phyloP scores from a whole-genome alignment of 2,888 invertebrate genomes.

The Pherbina coryleti region DNA sequence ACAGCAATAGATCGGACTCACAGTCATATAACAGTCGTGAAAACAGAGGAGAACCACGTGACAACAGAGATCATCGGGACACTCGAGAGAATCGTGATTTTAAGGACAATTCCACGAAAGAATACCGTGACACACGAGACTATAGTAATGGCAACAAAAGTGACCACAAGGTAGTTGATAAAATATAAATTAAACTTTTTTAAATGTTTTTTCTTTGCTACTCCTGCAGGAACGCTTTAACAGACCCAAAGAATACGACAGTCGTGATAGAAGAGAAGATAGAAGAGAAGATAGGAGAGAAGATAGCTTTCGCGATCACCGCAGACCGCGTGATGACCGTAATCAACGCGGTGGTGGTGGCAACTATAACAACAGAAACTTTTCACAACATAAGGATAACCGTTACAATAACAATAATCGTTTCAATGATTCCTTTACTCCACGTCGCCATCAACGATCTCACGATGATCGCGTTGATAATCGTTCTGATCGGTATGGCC shows the following conservation, averaged over 20 bases:
- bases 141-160: constrained; percentile 12
- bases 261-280: constrained; percentile 42
- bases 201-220: background rate
- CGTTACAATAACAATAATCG: constrained; percentile 39
- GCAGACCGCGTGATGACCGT: constrained; percentile 38
- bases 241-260: constrained; percentile 44
- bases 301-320: constrained; percentile 33
- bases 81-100: constrained; percentile 40
- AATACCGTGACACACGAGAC: constrained; percentile 23
- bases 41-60: constrained; percentile 36
- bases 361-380: background rate
- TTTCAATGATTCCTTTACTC: background rate
- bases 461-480: constrained; percentile 51
- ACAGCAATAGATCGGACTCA: background rate
- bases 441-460: constrained; percentile 48
- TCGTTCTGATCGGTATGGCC: constrained; percentile 43
- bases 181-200: background rate
- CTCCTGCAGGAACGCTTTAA: constrained; percentile 39
- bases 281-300: constrained; percentile 34
- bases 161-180: constrained; percentile 39
- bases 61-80: constrained; percentile 39
- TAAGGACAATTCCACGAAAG: constrained; percentile 32
- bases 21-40: constrained; percentile 14
- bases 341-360: constrained; percentile 9
- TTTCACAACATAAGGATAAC: constrained; percentile 30